phyloP scores from a whole-genome alignment of 2,888 invertebrate genomes.

The Aphrophora alni region DNA sequence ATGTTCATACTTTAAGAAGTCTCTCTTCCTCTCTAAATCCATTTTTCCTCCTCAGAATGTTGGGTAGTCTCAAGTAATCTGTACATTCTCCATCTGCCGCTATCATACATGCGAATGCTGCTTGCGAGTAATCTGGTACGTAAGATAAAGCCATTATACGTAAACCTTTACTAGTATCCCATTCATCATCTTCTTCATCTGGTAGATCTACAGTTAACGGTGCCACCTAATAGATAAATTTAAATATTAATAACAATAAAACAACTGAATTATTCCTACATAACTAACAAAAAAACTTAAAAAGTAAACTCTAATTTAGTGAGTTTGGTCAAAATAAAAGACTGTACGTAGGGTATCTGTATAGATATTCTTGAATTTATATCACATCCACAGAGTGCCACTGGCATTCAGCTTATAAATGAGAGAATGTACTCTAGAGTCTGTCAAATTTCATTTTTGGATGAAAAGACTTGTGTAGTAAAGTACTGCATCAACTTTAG shows the following conservation, averaged over 20 bases:
- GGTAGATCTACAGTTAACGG: constrained; percentile 77
- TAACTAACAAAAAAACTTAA: no score
- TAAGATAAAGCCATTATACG: constrained; percentile 89
- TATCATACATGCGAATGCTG: constrained; percentile 87
- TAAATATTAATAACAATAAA: no score
- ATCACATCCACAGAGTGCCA: no score
- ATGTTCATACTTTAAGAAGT: constrained; percentile 60
- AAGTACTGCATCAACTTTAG: no score
- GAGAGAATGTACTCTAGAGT: no score
- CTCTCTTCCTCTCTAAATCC: constrained; percentile 73
- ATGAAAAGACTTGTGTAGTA: no score
- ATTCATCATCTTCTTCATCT: constrained; percentile 91
- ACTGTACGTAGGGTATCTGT: no score
- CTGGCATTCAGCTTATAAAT: no score
- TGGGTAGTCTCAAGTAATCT: constrained; percentile 87
- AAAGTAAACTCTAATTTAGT: no score
- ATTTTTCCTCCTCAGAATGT: constrained; percentile 83
- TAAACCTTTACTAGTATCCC: constrained; percentile 84
- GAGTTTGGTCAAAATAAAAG: no score
- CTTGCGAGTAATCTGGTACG: constrained; percentile 81
- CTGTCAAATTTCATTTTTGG: no score
- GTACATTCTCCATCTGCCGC: constrained; percentile 91
- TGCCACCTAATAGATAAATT: constrained; percentile 62
- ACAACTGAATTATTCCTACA: background rate
- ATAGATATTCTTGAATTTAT: no score